These are phyloP conservation scores for Lysandra coridon DNA, from an alignment of 2,888 invertebrate species.

Conservation along the genomic window DNA sequence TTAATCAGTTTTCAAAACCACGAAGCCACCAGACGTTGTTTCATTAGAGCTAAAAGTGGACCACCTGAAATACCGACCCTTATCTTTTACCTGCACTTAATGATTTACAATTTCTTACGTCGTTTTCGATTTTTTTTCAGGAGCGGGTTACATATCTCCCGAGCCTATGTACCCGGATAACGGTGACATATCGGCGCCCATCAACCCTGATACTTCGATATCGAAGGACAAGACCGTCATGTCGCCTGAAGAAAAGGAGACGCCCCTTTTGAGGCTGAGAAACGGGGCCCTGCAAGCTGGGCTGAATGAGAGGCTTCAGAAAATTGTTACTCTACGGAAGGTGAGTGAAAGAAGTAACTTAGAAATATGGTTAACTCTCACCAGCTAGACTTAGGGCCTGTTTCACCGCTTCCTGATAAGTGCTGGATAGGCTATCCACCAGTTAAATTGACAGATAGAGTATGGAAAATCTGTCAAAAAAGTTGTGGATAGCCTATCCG, in stretches of 20 bases:
- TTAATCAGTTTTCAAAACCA: no score
- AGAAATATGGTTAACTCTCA: no score
- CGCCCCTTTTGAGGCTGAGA: slow-evolving; percentile 79
- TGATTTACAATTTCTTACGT: not conserved
- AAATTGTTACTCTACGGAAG: slow-evolving; percentile 75
- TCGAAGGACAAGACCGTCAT: slow-evolving; percentile 51
- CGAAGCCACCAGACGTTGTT: no score
- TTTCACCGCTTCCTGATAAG: no score
- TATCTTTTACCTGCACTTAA: no score
- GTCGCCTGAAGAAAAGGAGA: slow-evolving; percentile 53
- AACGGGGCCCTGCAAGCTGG: slow-evolving; percentile 86
- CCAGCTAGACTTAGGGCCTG: no score
- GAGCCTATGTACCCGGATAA: slow-evolving; percentile 82
- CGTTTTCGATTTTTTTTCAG: slow-evolving; percentile 46
- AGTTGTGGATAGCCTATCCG: no score
- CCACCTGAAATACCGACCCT: no score
- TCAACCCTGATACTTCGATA: slow-evolving; percentile 58
- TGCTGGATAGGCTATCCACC: no score
- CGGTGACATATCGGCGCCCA: slow-evolving; percentile 69
- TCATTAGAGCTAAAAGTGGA: no score
- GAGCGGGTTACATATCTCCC: slow-evolving; percentile 82
- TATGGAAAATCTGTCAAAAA: no score
- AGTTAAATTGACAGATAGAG: no score
- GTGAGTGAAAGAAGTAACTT: slow-evolving; percentile 48
- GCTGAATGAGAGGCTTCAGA: slow-evolving; percentile 80